Evolutionary conservation across 2,113 vertebrate genomes (phyloP).

Genomic region (Rhinolophus sinicus): DNA sequence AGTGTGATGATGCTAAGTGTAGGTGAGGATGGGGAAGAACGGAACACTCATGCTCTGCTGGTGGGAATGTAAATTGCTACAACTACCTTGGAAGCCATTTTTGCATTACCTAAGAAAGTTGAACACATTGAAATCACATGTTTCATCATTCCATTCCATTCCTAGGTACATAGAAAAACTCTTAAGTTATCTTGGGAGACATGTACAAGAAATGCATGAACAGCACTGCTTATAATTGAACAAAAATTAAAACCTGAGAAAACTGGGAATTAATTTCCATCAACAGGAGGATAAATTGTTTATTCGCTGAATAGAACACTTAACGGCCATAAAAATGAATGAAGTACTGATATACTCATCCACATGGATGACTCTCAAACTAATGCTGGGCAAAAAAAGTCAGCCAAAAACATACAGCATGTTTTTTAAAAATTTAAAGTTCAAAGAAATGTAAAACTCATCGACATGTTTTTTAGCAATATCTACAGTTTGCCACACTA

Average conservation of each 20-base stretch:
- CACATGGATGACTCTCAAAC: neutral
- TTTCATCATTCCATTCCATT: neutral
- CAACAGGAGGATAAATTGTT: neutral
- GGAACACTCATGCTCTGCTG: neutral
- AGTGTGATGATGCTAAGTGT: neutral
- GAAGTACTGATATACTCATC: neutral
- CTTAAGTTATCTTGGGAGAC: neutral
- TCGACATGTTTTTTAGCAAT: neutral
- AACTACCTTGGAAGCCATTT: neutral
- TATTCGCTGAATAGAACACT: neutral
- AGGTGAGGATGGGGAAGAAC: neutral
- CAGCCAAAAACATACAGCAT: neutral
- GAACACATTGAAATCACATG: neutral
- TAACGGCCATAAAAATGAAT: neutral
- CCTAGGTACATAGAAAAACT: neutral
- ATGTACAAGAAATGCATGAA: neutral
- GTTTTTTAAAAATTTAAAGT: neutral
- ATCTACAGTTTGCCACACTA: neutral
- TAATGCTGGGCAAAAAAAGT: neutral
- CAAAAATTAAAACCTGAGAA: neutral
- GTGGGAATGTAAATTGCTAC: neutral
- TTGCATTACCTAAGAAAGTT: neutral
- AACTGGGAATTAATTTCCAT: neutral
- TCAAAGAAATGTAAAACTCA: neutral
- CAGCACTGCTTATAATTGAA: neutral